Evolutionary conservation across 2,888 invertebrate genomes (phyloP).

Genomic region (Stenchaetothrips biformis): DNA sequence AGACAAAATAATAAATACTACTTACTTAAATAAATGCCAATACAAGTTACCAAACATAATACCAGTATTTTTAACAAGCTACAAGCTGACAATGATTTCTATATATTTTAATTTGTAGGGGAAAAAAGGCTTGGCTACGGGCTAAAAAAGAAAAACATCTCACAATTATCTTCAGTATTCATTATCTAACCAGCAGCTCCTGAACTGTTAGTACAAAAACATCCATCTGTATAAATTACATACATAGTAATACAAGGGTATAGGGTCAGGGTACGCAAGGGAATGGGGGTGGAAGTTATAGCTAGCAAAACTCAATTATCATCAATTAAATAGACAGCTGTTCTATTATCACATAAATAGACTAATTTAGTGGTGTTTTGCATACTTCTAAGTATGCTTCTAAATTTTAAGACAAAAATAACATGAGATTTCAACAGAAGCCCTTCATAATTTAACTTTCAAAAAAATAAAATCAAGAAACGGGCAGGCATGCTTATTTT

Average conservation of each 20-base stretch:
- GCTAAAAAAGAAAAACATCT: neutral
- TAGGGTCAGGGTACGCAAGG: neutral
- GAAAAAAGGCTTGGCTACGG: neutral
- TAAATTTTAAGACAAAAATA: neutral
- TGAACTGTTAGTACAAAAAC: no score
- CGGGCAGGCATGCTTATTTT: no score
- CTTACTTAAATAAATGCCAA: slow-evolving; percentile 13
- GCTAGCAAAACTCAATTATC: neutral
- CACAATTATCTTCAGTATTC: neutral
- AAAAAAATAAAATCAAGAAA: no score
- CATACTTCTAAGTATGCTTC: neutral
- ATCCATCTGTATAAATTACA: neutral
- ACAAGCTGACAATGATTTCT: neutral
- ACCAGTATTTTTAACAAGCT: neutral
- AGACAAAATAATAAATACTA: slow-evolving; percentile 13
- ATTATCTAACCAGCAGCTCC: no score
- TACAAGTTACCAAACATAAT: neutral
- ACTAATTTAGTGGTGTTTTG: neutral
- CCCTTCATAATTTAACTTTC: no score
- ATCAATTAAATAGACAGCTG: slow-evolving; percentile 1
- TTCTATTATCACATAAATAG: slow-evolving; percentile 4
- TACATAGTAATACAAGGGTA: neutral
- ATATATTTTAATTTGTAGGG: neutral
- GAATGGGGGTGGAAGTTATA: neutral
- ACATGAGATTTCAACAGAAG: no score